These are phyloP conservation scores for Ferdinandea cuprea DNA, from an alignment of 2,888 invertebrate genomes.

Conservation along the genomic window DNA sequence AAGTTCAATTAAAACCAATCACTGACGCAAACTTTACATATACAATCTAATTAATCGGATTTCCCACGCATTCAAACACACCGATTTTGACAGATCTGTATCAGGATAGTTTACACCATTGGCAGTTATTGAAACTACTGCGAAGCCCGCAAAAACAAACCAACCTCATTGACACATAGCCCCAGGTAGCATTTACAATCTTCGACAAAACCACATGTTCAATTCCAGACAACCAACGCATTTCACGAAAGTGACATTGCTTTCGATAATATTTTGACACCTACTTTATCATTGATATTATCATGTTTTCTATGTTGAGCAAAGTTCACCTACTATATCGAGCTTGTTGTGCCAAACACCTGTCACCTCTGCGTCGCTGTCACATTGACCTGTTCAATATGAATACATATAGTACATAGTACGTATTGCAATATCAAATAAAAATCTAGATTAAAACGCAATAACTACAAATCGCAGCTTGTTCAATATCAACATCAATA, in stretches of 20 bases:
- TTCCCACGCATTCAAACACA: no score
- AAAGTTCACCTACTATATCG: slow-evolving; percentile 1
- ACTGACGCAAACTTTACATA: no score
- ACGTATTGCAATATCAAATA: slow-evolving; percentile 24
- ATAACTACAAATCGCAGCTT: slow-evolving; percentile 43
- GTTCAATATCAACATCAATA: slow-evolving; percentile 15
- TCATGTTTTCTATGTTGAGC: not conserved
- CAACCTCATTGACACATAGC: not conserved
- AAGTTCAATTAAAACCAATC: no score
- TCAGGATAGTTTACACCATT: no score
- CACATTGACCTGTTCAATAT: slow-evolving; percentile 37
- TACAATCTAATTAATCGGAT: no score
- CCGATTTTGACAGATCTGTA: no score
- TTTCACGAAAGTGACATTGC: slow-evolving; percentile 11
- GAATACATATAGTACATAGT: no score
- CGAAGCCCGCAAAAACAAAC: not conserved
- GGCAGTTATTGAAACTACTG: no score
- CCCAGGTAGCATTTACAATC: not conserved
- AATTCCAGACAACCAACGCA: not conserved
- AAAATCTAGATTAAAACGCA: slow-evolving; percentile 49
- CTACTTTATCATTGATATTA: not conserved
- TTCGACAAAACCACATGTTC: not conserved
- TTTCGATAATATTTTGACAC: not conserved
- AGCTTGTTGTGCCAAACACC: slow-evolving; percentile 28
- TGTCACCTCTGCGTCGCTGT: slow-evolving; percentile 21